Base-by-base conservation (phyloP, 2,888 invertebrate species). In the Cerastis leucographa region DNA sequence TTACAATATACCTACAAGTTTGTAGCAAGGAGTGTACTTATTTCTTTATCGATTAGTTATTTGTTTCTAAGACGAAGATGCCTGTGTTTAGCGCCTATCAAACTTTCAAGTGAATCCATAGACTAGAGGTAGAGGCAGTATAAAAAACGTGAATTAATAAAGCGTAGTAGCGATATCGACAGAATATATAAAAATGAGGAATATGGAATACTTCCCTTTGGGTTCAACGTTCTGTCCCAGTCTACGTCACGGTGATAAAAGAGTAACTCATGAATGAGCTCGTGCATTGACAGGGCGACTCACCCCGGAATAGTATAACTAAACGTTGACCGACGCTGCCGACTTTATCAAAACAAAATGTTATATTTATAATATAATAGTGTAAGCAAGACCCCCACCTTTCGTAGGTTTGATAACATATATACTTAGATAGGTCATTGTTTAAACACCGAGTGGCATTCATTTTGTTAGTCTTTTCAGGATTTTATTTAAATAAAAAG, bases 131-230 rank as follows among this genome's bases (percentile, higher is more conserved):
- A 72, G 25, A 42, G 12, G 22, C 44, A n/a, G 56, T 0, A 44
- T n/a, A 62, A 73, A 29, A 40, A 56, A 42, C 12, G 11, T 51
- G 25, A 69, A 51, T 35, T 44, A 54, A 46, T 71, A 65, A 35
- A 56, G 29, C 73, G 78, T 83, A 88, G 77, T 85, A 84, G 87
- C 85, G 90, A 91, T 93, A 94, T 92, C 90, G 87, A 88, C 87
- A 85, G 51, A 87, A 90, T 89, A 81, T 90, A 93, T 92, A 94
- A 94, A 95, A 94, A 93, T 93, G 92, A 94, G 93, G 92, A 94
- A 93, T 92, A 94, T 93, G 90, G 90, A 91, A 93, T 94, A 94
- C 94, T 96, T 96, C 96, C 95, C 94, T 94, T 94, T 92, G 94
- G 91, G 96, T 96, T 96, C 96, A 96, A 95, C 92, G 96, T 93